phyloP scores from a whole-genome alignment of 2,113 vertebrate species.

The Psephotus haematonotus region DNA sequence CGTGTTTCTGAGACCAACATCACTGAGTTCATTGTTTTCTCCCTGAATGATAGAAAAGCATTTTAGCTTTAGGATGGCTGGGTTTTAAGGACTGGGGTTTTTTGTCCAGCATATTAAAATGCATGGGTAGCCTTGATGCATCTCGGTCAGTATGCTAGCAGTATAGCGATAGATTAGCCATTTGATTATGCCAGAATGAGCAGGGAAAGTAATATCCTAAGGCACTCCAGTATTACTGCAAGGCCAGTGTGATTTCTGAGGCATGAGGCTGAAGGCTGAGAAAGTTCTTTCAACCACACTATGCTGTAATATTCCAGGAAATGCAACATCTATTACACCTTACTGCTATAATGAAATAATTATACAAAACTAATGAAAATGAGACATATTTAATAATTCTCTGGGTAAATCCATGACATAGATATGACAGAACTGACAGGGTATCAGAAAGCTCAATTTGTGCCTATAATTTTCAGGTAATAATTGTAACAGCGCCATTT shows the following conservation, averaged over 20 bases:
- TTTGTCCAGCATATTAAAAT: not conserved
- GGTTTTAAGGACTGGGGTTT: not conserved
- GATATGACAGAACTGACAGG: slow-evolving; percentile 56
- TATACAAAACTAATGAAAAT: slow-evolving; percentile 69
- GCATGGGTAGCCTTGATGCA: not conserved
- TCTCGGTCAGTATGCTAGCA: not conserved
- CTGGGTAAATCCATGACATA: slow-evolving; percentile 45
- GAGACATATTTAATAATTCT: slow-evolving; percentile 51
- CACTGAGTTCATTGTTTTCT: not conserved
- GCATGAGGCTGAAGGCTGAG: slow-evolving; percentile 29
- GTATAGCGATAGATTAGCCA: not conserved
- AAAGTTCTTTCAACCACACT: slow-evolving; percentile 43
- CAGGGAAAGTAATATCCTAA: not conserved
- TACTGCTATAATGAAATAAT: slow-evolving; percentile 69
- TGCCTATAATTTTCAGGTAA: slow-evolving; percentile 45
- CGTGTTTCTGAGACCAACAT: not conserved
- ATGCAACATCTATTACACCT: slow-evolving; percentile 40
- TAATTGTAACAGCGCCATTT: slow-evolving; percentile 44
- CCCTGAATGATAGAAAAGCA: not conserved
- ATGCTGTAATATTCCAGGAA: slow-evolving; percentile 54
- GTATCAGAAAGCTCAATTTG: slow-evolving; percentile 53
- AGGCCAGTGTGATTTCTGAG: slow-evolving; percentile 19
- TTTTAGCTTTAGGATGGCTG: not conserved
- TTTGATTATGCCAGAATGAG: slow-evolving; percentile 1
- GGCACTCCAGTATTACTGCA: not conserved